Conservation (phyloP, 2,888 invertebrate genomes). For the Adelognathus sp. region DNA sequence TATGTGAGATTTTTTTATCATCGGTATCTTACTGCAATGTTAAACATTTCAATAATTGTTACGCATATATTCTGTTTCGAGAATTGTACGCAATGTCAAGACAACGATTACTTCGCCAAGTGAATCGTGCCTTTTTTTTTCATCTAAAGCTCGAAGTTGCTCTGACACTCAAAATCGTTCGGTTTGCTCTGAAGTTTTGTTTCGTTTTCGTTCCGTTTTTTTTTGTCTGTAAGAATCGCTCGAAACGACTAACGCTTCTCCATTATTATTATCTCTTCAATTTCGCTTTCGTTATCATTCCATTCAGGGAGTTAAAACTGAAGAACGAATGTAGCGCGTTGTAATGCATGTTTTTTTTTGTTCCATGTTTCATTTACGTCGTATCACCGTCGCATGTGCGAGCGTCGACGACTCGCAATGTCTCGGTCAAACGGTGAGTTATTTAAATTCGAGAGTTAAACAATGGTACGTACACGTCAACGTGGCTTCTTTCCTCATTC, state of each 20-base stretch:
- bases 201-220: constrained; percentile 50
- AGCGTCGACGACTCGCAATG: neutral
- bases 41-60: constrained; percentile 28
- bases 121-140: constrained; percentile 63
- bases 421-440: constrained; percentile 30
- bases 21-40: constrained; percentile 55
- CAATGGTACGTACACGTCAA: constrained; percentile 53
- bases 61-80: constrained; percentile 56
- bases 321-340: constrained; percentile 60
- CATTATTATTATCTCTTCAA: constrained; percentile 38
- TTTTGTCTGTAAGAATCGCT: constrained; percentile 45
- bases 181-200: constrained; percentile 46
- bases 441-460: constrained; percentile 44
- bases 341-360: constrained; percentile 51
- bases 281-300: constrained; percentile 41
- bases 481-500: constrained; percentile 31
- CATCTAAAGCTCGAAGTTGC: constrained; percentile 69
- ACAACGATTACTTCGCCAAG: constrained; percentile 70
- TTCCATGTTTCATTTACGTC: constrained; percentile 12
- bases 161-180: constrained; percentile 61
- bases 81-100: constrained; percentile 64
- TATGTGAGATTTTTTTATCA: constrained; percentile 33
- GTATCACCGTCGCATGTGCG: constrained; percentile 7
- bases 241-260: constrained; percentile 45
- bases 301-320: constrained; percentile 45